Conservation (phyloP, 2,113 vertebrate genomes). For the Sinocyclocheilus anshuiensis region DNA sequence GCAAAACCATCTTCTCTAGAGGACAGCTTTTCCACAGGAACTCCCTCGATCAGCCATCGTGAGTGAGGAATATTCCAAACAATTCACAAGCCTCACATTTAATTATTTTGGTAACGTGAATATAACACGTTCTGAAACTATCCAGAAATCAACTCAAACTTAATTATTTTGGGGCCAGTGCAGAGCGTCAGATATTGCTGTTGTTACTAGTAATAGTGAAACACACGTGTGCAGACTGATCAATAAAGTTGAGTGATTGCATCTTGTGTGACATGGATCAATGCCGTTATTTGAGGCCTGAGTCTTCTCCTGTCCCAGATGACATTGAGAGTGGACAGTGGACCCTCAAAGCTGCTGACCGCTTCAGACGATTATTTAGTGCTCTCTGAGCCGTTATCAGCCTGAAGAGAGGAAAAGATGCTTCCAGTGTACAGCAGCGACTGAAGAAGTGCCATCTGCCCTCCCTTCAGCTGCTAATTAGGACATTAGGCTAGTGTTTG, state of each 20-base stretch:
- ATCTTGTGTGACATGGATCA: constrained; percentile 34
- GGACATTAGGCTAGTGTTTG: constrained; percentile 22
- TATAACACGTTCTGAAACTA: neutral
- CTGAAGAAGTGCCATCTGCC: neutral
- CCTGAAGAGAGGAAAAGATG: neutral
- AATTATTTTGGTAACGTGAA: neutral
- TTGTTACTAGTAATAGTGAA: neutral
- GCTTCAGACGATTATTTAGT: constrained; percentile 43
- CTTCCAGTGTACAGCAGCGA: constrained; percentile 19
- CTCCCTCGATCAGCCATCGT: neutral
- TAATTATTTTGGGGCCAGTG: neutral
- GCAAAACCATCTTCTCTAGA: neutral
- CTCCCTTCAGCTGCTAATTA: constrained; percentile 24
- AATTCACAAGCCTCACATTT: neutral
- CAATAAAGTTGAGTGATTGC: constrained; percentile 19
- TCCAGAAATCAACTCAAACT: neutral
- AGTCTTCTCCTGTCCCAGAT: constrained; percentile 23
- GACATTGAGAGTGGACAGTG: constrained; percentile 36
- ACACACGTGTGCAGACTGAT: constrained; percentile 21
- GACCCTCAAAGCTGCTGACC: constrained; percentile 47
- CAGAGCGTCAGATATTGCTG: neutral
- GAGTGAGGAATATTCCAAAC: neutral
- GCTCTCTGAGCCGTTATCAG: neutral
- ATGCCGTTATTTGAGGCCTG: constrained; percentile 34
- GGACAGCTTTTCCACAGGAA: neutral